phyloP scores from a whole-genome alignment of 1,140 invertebrate genomes.

The Drosophila ogumai region DNA sequence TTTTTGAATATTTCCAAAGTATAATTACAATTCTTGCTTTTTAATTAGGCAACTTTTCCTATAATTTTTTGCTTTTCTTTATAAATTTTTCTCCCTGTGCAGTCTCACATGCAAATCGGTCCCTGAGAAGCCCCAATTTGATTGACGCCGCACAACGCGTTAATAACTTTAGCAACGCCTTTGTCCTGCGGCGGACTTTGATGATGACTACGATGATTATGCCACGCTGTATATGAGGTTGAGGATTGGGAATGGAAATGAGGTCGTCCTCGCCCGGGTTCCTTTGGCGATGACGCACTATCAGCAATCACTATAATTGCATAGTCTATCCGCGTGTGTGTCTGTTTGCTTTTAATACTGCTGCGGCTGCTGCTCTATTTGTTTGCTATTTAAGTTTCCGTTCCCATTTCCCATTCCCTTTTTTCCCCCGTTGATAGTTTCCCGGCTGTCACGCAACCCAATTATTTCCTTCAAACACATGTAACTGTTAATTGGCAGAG shows the following conservation, averaged over 20 bases:
- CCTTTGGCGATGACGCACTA: conserved; percentile 70
- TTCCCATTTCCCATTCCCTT: neutral
- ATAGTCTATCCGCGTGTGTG: conserved; percentile 45
- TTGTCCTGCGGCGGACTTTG: conserved; percentile 73
- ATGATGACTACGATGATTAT: conserved; percentile 57
- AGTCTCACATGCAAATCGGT: conserved; percentile 64
- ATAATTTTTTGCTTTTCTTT: accelerated
- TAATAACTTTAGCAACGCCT: conserved; percentile 83
- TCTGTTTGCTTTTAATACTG: conserved; percentile 67
- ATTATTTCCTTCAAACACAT: conserved; percentile 79
- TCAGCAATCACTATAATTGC: conserved; percentile 69
- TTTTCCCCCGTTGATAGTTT: conserved; percentile 7
- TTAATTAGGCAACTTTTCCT: neutral
- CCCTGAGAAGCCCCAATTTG: conserved; percentile 56
- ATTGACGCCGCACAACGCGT: conserved; percentile 81
- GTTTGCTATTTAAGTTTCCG: conserved; percentile 65
- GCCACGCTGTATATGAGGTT: conserved; percentile 9
- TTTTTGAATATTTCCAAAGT: neutral
- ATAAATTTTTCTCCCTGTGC: conserved; percentile 1
- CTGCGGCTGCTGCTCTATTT: conserved; percentile 55
- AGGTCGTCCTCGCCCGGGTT: conserved; percentile 6
- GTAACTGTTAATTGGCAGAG: conserved; percentile 81
- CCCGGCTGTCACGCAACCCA: conserved; percentile 75
- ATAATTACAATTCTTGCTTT: neutral
- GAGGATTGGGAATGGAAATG: conserved; percentile 28